Percentiles rank a stretch among this genome's conserved stretches.
Conservation (phyloP, 1,140 invertebrate genomes). For the Hormaphis cornu region DNA sequence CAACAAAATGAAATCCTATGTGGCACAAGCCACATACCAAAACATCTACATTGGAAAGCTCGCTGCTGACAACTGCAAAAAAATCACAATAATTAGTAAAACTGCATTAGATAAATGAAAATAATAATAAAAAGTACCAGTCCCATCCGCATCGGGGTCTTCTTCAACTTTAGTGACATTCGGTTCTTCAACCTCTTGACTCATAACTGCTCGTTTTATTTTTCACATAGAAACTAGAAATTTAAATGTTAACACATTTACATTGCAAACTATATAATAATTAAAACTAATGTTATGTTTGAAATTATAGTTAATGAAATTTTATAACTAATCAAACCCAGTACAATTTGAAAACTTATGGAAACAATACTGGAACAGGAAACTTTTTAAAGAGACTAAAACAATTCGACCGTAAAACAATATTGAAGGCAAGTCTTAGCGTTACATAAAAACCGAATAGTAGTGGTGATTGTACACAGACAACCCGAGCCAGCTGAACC, state of each 20-base stretch:
- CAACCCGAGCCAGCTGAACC: no score
- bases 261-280: no score
- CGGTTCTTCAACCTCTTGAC: slow-evolving; percentile 9
- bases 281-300: no score
- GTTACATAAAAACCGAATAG: no score
- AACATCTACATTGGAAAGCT: slow-evolving; percentile 62
- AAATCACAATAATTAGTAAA: background rate
- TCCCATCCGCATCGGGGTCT: background rate
- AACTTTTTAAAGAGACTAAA: no score
- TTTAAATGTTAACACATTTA: background rate
- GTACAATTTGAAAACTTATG: no score
- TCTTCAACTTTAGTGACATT: background rate
- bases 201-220: background rate
- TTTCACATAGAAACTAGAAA: slow-evolving; percentile 21
- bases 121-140: background rate
- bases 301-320: no score
- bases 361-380: no score
- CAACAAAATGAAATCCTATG: slow-evolving; percentile 65
- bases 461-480: no score
- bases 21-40: slow-evolving; percentile 71
- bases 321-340: no score
- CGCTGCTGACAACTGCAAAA: slow-evolving; percentile 46
- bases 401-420: no score
- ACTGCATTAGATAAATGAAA: background rate
- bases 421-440: no score